Percentiles rank a stretch among this genome's conserved stretches.
Conservation (phyloP, 2,797 vertebrate genomes). For the Graptemys geographica region DNA sequence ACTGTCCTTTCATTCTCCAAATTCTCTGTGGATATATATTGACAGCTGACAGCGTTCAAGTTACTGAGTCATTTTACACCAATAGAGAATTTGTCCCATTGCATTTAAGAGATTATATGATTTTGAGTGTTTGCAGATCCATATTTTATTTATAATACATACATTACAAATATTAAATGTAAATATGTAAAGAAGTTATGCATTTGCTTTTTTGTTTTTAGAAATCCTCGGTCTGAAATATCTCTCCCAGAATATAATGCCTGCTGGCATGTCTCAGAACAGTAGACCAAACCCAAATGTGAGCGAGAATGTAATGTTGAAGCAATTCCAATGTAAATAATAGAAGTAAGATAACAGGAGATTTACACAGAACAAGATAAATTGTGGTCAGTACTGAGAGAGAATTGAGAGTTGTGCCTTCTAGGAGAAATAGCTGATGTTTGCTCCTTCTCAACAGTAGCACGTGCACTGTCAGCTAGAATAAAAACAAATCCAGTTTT, state of each 20-base stretch:
- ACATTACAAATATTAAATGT: not conserved
- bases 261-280: not conserved
- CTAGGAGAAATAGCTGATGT: not conserved
- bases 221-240: not conserved
- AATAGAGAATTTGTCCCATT: not conserved
- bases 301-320: not conserved
- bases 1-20: not conserved
- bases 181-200: not conserved
- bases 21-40: not conserved
- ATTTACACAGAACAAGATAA: not conserved
- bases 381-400: not conserved
- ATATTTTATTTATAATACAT: not conserved
- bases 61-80: not conserved
- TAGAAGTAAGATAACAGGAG: not conserved
- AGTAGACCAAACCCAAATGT: not conserved
- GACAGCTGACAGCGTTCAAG: not conserved
- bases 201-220: not conserved
- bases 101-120: not conserved
- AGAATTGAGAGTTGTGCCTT: not conserved
- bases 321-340: not conserved
- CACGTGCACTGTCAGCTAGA: accelerated
- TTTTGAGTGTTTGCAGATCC: not conserved
- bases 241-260: not conserved
- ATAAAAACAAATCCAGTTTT: not conserved
- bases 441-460: accelerated